Evolutionary conservation across 2,113 vertebrate genomes (phyloP), one percentile per base, ranked within the genome.

Genomic region (Corvus cornix): DNA sequence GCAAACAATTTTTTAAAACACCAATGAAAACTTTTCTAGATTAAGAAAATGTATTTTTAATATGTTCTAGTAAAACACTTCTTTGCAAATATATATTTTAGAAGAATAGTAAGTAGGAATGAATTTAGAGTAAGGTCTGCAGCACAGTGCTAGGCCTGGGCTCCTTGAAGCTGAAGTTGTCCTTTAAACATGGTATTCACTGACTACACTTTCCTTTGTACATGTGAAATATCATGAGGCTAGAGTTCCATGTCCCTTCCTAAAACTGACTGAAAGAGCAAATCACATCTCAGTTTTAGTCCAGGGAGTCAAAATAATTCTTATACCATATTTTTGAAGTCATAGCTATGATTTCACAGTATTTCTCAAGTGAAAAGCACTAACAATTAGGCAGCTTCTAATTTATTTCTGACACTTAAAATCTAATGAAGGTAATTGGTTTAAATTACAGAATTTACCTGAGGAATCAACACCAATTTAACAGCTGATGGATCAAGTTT

Each of bases 391-490:
- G 24, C n/a, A 87, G 58, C 16, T 91, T 96, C 37, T 76, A 74
- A 67, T 94, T 80, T 84, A 88, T 90, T 89, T 79, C 35, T 94
- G 44, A 58, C 49, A 64, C 41, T 91, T 79, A 62, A 93, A 96
- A 86, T 70, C 56, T 78, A 91, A 89, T 26, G 27, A 95, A 86
- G 26, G 91, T 64, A 93, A 89, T 67, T 94, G 16, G 60, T 85
- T 93, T 60, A 92, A 96, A 90, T 78, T 51, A 82, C 43, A 92
- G 64, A 41, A 64, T 90, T 91, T 95, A 95, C 46, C 43, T 82
- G 83, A 77, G 23, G 52, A 95, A 94, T 52, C 22, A 89, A 88
- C 13, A 91, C 6, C 21, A 78, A 33, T 78, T 94, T 87, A 92
- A 87, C 33, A 64, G 20, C 27, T 64, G 77, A 70, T 60, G 43